Conservation (phyloP, 2,888 invertebrate genomes). For the Drosophila neotestacea region DNA sequence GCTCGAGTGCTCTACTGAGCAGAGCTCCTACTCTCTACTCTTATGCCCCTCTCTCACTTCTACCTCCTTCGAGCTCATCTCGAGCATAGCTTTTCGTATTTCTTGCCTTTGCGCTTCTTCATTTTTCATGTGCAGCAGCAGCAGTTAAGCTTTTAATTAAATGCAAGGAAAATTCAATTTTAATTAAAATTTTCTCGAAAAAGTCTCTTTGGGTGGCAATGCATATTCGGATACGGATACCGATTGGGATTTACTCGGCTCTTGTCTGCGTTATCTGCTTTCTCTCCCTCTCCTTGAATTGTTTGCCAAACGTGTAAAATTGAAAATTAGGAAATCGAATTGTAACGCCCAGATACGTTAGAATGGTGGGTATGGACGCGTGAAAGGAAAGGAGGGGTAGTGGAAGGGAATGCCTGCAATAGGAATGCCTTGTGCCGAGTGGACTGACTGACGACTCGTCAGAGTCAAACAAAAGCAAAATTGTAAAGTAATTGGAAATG, state of each 20-base stretch:
- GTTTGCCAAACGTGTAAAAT: conserved; percentile 80
- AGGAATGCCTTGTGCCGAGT: conserved; percentile 24
- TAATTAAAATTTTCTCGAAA: conserved; percentile 76
- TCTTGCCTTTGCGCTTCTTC: conserved; percentile 61
- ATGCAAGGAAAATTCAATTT: conserved; percentile 81
- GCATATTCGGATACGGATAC: conserved; percentile 49
- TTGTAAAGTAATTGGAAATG: conserved; percentile 79
- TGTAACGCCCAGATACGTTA: conserved; percentile 53
- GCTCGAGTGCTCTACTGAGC: conserved; percentile 62
- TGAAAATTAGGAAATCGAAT: conserved; percentile 80
- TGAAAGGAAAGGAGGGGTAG: no score
- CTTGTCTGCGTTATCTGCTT: conserved; percentile 34
- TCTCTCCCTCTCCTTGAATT: conserved; percentile 40
- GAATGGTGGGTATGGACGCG: background rate
- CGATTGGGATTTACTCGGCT: conserved; percentile 32
- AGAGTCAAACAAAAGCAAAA: conserved; percentile 67
- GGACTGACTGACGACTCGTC: conserved; percentile 39
- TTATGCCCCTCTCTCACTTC: background rate
- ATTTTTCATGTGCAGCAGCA: conserved; percentile 75
- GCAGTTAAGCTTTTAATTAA: conserved; percentile 77
- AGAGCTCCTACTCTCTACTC: conserved; percentile 19
- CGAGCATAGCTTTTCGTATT: conserved; percentile 67
- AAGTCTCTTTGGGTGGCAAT: conserved; percentile 62
- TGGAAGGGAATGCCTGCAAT: conserved; percentile 3
- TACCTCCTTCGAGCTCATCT: conserved; percentile 35